A percentile compares a stretch with the other conserved stretches of the same genome.
phyloP scores from a whole-genome alignment of 2,888 invertebrate genomes.

The Apotomis betuletana region DNA sequence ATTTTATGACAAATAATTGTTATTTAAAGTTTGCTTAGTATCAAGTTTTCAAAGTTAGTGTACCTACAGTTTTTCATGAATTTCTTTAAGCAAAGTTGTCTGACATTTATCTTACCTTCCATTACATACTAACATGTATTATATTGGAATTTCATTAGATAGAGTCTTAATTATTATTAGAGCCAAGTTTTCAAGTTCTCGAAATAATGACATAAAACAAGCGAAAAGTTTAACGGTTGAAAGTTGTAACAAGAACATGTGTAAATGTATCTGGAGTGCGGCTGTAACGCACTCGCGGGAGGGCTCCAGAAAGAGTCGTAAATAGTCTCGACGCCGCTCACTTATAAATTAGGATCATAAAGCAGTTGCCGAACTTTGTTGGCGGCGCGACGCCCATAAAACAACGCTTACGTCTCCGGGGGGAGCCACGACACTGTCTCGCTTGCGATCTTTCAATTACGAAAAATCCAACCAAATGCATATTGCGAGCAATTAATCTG shows the following conservation, averaged over 20 bases:
- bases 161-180: background rate
- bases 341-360: slow-evolving; percentile 84
- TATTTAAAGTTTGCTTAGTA: too few species aligned
- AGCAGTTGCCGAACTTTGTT: slow-evolving; percentile 82
- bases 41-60: too few species aligned
- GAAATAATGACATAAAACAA: background rate
- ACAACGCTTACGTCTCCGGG: slow-evolving; percentile 72
- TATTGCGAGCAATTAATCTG: slow-evolving; percentile 41
- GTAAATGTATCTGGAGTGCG: slow-evolving; percentile 41
- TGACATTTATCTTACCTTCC: too few species aligned
- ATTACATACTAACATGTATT: background rate
- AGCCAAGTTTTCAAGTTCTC: background rate
- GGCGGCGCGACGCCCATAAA: slow-evolving; percentile 80
- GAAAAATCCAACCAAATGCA: slow-evolving; percentile 44
- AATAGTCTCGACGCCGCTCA: slow-evolving; percentile 78
- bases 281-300: slow-evolving; percentile 76
- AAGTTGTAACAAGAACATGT: slow-evolving; percentile 36
- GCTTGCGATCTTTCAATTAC: slow-evolving; percentile 72
- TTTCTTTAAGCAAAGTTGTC: too few species aligned
- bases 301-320: slow-evolving; percentile 77
- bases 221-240: slow-evolving; percentile 17
- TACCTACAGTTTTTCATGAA: too few species aligned
- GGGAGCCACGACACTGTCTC: slow-evolving; percentile 62
- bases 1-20: too few species aligned
- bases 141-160: background rate